These are phyloP conservation scores for Lamellibrachia satsuma DNA, from an alignment of 2,888 invertebrate genomes.

Conservation along the genomic window DNA sequence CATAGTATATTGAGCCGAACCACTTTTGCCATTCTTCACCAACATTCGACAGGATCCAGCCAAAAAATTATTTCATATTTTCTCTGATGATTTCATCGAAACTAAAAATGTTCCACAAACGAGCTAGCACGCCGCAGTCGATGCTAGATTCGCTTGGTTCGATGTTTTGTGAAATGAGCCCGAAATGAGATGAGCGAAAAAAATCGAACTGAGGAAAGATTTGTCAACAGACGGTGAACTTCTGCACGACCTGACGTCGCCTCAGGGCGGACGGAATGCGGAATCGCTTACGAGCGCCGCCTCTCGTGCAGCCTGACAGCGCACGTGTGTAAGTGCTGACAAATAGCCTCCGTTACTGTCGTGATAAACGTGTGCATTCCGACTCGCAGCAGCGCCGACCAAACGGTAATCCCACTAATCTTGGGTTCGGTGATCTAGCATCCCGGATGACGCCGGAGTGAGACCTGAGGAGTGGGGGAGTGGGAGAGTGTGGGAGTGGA, in stretches of 20 bases:
- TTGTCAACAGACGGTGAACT: not conserved
- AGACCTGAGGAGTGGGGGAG: not conserved
- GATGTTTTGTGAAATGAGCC: no score
- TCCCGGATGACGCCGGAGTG: not conserved
- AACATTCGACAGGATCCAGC: no score
- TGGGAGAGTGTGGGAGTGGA: not conserved
- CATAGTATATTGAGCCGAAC: no score
- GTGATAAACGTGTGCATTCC: conserved; percentile 12
- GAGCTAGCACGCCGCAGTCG: no score
- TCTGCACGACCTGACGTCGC: not conserved
- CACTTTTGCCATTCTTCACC: no score
- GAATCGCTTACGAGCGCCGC: not conserved
- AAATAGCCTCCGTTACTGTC: not conserved
- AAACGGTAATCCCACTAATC: conserved; percentile 1
- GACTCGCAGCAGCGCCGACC: not conserved
- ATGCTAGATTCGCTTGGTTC: no score
- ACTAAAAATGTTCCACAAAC: no score
- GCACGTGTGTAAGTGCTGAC: not conserved
- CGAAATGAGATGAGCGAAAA: no score
- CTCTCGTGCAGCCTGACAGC: not conserved
- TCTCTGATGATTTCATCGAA: no score
- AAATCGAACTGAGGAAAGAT: no score
- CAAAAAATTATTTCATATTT: no score
- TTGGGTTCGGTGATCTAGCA: not conserved
- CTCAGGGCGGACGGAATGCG: not conserved